Evolutionary conservation across 1,140 invertebrate genomes (phyloP), one percentile per base, ranked within the genome.

Genomic region (Dermatophagoides farinae): DNA sequence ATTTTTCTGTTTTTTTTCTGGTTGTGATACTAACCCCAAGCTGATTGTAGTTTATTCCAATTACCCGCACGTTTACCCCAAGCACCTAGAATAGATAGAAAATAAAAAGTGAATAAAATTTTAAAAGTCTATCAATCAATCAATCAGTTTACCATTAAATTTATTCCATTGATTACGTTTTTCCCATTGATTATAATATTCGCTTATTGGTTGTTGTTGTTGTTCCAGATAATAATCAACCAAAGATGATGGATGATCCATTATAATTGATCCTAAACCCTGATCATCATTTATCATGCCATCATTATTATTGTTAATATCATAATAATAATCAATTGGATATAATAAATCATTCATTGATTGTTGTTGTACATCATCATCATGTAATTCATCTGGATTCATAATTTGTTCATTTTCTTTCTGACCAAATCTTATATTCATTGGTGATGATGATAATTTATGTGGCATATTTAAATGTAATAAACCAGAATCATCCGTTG

Each of bases 41-140:
- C 61, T 2, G 44, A 60, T 18, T 37, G 46, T 16, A 62, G 23
- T 47, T 62, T 62, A 22, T 62, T 62, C 61, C 61, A 62, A 18
- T 62, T 49, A 38, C 6, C 38, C 1, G 60, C 37, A 39, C 61
- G 40, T 53, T 62, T 62, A 23, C 62, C 62, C 62, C 62, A 62
- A 41, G 9, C 62, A n/a, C 62, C 58, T 60, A 41, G 38, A 12
- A 6, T 44, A 12, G 16, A 43, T 12, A 11, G 25, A 60, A 44
- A 18, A 8, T 37, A 8, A 11, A n/a, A 49, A 22, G 2, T 14
- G 18, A 22, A 31, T 4, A 1, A 51, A 40, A 12, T 31, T 11
- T 22, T 20, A 39, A 20, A 49, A 52, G 50, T 60, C 6, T 6
- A 43, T 20, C 20, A 2, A 16, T 5, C 2, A 20, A 12, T 2